Conservation (phyloP, 2,113 vertebrate species). For the Haemorhous mexicanus region DNA sequence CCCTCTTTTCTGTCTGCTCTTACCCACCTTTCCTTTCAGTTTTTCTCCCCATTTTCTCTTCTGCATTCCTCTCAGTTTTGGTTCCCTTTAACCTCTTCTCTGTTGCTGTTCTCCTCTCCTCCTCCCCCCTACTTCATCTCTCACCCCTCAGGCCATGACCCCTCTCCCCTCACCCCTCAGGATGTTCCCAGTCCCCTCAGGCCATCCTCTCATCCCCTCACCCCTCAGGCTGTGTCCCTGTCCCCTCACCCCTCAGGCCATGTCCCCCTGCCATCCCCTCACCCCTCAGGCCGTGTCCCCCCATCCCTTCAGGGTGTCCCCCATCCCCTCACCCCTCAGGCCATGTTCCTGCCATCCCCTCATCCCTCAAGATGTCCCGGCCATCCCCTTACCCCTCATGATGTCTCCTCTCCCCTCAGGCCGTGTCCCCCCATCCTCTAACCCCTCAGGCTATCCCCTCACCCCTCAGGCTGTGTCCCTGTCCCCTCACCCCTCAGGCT, state of each 20-base stretch:
- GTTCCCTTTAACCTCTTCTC: background rate
- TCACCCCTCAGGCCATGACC: background rate
- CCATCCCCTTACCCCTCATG: background rate
- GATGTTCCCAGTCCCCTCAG: background rate
- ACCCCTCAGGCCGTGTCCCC: no score
- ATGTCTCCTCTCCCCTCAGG: no score
- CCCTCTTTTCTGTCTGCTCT: background rate
- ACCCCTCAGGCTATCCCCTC: no score
- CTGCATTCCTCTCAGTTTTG: rapidly evolving
- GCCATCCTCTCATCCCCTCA: background rate
- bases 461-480: no score
- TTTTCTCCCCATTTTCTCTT: background rate
- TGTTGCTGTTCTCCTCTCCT: background rate
- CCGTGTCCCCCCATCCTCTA: background rate
- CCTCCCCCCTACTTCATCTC: background rate
- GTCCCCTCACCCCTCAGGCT: background rate
- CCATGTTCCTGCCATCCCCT: background rate
- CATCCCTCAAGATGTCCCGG: no score
- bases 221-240: background rate
- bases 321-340: background rate
- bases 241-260: background rate
- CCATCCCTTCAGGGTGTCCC: no score
- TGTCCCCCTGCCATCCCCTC: no score
- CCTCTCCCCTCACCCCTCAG: background rate
- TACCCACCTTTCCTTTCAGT: background rate